A percentile compares a stretch with the other conserved stretches of the same genome.
Evolutionary conservation across 2,113 vertebrate species (phyloP).

Genomic region (Oryzias melastigma): DNA sequence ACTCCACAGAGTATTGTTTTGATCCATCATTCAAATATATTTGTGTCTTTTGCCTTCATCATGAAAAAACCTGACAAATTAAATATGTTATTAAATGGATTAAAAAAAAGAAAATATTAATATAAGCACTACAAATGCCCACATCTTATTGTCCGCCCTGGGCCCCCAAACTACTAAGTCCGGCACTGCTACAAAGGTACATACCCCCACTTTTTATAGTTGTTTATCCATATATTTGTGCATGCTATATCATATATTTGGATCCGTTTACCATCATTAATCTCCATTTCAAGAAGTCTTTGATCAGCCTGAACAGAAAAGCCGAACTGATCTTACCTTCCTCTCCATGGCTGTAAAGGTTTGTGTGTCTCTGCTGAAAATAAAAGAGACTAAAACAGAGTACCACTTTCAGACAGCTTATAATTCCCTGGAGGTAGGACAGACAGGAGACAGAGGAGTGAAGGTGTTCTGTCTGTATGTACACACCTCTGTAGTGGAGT

Average conservation of each 20-base stretch:
- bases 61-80: too few species aligned
- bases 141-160: too few species aligned
- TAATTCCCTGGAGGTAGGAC: constrained; percentile 59
- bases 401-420: constrained; percentile 41
- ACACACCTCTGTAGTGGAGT: constrained; percentile 60
- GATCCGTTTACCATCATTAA: not conserved
- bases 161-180: too few species aligned
- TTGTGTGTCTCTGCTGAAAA: constrained; percentile 49
- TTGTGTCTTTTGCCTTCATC: too few species aligned
- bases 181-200: not conserved
- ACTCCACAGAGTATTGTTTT: too few species aligned
- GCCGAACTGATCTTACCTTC: constrained; percentile 67
- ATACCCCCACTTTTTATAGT: not conserved
- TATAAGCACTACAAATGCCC: too few species aligned
- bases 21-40: too few species aligned
- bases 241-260: not conserved
- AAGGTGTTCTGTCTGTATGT: constrained; percentile 62
- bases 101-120: too few species aligned
- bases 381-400: constrained; percentile 36
- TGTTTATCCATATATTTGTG: constrained; percentile 9
- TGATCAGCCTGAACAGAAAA: not conserved
- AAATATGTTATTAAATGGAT: too few species aligned
- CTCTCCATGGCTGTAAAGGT: constrained; percentile 63
- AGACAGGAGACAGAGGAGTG: constrained; percentile 60
- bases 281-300: not conserved